A percentile compares a stretch with the other conserved stretches of the same genome.
These are phyloP conservation scores for Mormoops blainvillei DNA, from an alignment of 2,113 vertebrate species.

Conservation along the genomic window DNA sequence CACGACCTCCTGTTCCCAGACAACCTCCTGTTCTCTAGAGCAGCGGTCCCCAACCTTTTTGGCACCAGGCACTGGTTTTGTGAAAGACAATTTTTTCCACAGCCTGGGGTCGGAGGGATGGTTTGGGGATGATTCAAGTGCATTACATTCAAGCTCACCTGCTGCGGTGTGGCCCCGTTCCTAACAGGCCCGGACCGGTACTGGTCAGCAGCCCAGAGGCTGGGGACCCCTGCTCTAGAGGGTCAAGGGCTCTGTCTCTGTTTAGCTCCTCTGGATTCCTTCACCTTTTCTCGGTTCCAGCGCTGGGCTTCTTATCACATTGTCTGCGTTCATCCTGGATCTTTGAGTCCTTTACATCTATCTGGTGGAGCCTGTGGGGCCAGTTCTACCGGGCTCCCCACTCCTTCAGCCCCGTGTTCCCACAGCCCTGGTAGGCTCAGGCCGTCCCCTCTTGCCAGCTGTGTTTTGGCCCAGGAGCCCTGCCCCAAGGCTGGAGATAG, in stretches of 20 bases:
- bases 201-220: too few species aligned
- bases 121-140: too few species aligned
- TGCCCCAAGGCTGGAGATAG: background rate
- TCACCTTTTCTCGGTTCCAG: background rate
- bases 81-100: too few species aligned
- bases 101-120: too few species aligned
- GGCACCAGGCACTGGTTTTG: too few species aligned
- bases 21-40: background rate
- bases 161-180: too few species aligned
- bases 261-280: background rate
- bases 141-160: too few species aligned
- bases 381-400: background rate
- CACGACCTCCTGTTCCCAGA: background rate
- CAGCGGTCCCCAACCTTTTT: too few species aligned
- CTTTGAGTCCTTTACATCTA: background rate
- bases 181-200: too few species aligned
- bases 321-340: background rate
- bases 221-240: background rate
- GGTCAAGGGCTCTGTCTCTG: background rate
- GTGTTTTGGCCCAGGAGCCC: background rate
- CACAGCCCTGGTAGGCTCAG: background rate
- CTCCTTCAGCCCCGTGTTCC: background rate
- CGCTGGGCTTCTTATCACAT: background rate
- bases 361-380: background rate
- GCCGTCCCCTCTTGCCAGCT: background rate